A percentile compares a stretch with the other conserved stretches of the same genome.
These are phyloP conservation scores for Lissonota sp. DNA, from an alignment of 2,888 invertebrate genomes.

Conservation along the genomic window DNA sequence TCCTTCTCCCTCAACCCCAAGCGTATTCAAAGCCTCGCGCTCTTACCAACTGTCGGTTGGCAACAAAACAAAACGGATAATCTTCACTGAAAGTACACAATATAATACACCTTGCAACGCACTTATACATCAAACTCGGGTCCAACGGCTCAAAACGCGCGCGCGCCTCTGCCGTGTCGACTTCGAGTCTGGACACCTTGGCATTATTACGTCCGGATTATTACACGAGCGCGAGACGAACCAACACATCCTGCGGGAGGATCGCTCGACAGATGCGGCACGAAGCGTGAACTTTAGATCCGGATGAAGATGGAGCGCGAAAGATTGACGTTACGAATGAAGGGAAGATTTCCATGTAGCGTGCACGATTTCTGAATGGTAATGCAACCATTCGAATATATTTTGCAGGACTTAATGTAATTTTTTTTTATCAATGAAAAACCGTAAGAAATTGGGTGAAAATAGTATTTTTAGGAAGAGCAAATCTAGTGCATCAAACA, in stretches of 20 bases:
- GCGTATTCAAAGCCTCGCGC: background rate
- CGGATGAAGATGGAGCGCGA: slow-evolving; percentile 45
- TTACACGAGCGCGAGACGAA: slow-evolving; percentile 32
- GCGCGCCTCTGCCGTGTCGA: slow-evolving; percentile 11
- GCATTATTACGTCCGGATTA: slow-evolving; percentile 74
- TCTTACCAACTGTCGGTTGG: slow-evolving; percentile 11
- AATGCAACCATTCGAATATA: no score
- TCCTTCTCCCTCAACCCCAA: background rate
- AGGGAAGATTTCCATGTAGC: slow-evolving; percentile 8
- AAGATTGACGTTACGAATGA: slow-evolving; percentile 35
- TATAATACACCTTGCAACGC: slow-evolving; percentile 1
- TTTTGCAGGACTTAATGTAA: no score
- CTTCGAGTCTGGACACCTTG: slow-evolving; percentile 73
- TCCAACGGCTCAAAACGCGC: background rate
- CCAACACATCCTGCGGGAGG: background rate
- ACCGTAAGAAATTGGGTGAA: no score
- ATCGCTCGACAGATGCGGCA: slow-evolving; percentile 3
- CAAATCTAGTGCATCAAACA: no score
- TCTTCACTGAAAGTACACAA: background rate
- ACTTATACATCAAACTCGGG: background rate
- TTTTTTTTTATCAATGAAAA: no score
- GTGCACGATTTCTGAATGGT: no score
- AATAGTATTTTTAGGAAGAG: no score
- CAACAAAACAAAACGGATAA: background rate
- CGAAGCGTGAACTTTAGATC: slow-evolving; percentile 48